These are phyloP conservation scores for Pyrochroa serraticornis DNA, from an alignment of 2,888 invertebrate species.

Conservation along the genomic window DNA sequence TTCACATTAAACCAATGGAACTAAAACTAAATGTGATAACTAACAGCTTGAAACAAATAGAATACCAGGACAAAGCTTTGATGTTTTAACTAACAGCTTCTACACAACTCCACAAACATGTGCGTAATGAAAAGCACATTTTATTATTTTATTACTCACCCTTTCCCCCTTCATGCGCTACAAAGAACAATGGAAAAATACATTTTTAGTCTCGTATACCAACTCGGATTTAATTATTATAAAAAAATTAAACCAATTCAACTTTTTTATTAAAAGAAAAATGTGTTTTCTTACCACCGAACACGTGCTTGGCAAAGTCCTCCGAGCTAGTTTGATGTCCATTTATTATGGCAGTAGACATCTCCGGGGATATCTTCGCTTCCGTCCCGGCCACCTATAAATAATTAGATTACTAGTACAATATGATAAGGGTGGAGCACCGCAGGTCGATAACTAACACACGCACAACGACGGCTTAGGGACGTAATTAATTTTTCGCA, in stretches of 20 bases:
- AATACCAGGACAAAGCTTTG: neutral
- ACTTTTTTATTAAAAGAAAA: too few relatives aligned
- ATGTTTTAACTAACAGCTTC: neutral
- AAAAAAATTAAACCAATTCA: too few relatives aligned
- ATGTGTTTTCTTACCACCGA: conserved; percentile 42
- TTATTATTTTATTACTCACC: conserved; percentile 14
- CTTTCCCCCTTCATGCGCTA: conserved; percentile 22
- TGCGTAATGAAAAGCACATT: neutral
- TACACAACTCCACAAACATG: too few relatives aligned
- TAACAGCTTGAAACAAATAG: too few relatives aligned
- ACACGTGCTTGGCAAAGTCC: conserved; percentile 47
- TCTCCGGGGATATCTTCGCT: conserved; percentile 32
- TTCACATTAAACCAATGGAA: too few relatives aligned
- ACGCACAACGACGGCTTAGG: too few relatives aligned
- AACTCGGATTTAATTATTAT: neutral
- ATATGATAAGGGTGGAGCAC: too few relatives aligned
- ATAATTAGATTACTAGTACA: too few relatives aligned
- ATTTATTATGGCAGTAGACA: conserved; percentile 46
- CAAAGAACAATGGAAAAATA: conserved; percentile 13
- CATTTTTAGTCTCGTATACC: neutral
- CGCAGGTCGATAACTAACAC: too few relatives aligned
- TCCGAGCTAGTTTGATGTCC: conserved; percentile 40
- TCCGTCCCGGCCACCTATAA: conserved; percentile 29
- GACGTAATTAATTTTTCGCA: too few relatives aligned
- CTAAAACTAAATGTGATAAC: too few relatives aligned